phyloP scores from a whole-genome alignment of 2,797 vertebrate genomes.

The Antrozous pallidus region DNA sequence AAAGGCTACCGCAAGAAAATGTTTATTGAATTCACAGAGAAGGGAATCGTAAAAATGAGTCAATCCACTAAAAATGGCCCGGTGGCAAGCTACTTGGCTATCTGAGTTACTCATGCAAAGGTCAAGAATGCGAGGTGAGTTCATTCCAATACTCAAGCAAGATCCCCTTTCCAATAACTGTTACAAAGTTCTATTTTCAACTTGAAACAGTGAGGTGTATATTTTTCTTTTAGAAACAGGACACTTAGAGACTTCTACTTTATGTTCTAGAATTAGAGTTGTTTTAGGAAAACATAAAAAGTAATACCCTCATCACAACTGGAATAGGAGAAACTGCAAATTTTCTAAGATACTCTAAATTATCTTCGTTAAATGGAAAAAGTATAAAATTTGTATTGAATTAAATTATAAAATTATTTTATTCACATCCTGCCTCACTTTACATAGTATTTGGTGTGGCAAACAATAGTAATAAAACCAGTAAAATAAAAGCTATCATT shows the following conservation, averaged over 20 bases:
- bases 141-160: slow-evolving; percentile 48
- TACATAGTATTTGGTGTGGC: slow-evolving; percentile 24
- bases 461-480: background rate
- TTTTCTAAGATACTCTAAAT: slow-evolving; percentile 50
- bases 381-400: slow-evolving; percentile 30
- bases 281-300: slow-evolving; percentile 16
- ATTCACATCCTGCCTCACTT: background rate
- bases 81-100: slow-evolving; percentile 34
- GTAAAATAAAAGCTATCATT: slow-evolving; percentile 15
- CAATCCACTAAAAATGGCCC: slow-evolving; percentile 56
- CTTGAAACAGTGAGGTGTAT: background rate
- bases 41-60: slow-evolving; percentile 66
- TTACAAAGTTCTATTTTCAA: slow-evolving; percentile 43
- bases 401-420: slow-evolving; percentile 49
- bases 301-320: background rate
- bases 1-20: slow-evolving; percentile 57
- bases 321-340: slow-evolving; percentile 46
- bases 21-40: slow-evolving; percentile 54
- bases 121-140: slow-evolving; percentile 64
- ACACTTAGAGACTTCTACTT: slow-evolving; percentile 27
- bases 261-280: background rate
- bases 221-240: slow-evolving; percentile 27
- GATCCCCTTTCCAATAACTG: slow-evolving; percentile 36
- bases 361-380: slow-evolving; percentile 18
- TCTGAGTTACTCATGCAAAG: slow-evolving; percentile 56